phyloP scores from a whole-genome alignment of 2,797 vertebrate species.

The Toxotes lorentzi region DNA sequence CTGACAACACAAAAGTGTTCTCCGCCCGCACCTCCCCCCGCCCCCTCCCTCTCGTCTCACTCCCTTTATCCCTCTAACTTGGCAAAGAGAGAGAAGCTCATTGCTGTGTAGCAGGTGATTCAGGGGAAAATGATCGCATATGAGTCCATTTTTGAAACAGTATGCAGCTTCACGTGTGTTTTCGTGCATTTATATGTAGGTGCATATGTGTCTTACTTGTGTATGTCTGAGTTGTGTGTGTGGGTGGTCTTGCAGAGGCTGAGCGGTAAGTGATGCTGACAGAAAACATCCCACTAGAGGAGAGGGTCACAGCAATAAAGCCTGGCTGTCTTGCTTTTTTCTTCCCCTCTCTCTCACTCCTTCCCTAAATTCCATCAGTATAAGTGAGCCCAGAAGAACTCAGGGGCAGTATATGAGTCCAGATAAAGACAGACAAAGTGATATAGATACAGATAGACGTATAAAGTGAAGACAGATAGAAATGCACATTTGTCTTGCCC shows the following conservation, averaged over 20 bases:
- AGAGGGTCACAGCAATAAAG: slow-evolving; percentile 55
- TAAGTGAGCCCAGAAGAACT: slow-evolving; percentile 48
- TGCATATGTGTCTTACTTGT: background rate
- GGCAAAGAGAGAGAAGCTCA: slow-evolving; percentile 20
- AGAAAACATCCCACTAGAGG: slow-evolving; percentile 54
- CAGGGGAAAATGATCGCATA: slow-evolving; percentile 15
- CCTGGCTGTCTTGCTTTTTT: slow-evolving; percentile 37
- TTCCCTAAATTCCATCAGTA: slow-evolving; percentile 55
- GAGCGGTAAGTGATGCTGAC: slow-evolving; percentile 62
- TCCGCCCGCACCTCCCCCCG: slow-evolving; percentile 31
- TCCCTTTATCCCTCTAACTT: slow-evolving; percentile 43
- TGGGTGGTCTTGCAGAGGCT: slow-evolving; percentile 32
- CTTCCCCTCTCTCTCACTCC: background rate
- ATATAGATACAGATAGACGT: slow-evolving; percentile 67
- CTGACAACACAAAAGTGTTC: slow-evolving; percentile 78
- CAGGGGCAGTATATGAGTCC: slow-evolving; percentile 47
- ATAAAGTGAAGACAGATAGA: slow-evolving; percentile 70
- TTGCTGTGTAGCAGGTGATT: slow-evolving; percentile 60
- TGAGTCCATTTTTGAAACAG: background rate
- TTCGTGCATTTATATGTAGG: background rate
- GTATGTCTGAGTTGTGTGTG: background rate
- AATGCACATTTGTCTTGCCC: slow-evolving; percentile 56
- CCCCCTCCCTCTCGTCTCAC: background rate
- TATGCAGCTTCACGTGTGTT: background rate
- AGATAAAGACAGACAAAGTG: slow-evolving; percentile 68